phyloP scores from a whole-genome alignment of 2,113 vertebrate species.

The Aythya baeri region DNA sequence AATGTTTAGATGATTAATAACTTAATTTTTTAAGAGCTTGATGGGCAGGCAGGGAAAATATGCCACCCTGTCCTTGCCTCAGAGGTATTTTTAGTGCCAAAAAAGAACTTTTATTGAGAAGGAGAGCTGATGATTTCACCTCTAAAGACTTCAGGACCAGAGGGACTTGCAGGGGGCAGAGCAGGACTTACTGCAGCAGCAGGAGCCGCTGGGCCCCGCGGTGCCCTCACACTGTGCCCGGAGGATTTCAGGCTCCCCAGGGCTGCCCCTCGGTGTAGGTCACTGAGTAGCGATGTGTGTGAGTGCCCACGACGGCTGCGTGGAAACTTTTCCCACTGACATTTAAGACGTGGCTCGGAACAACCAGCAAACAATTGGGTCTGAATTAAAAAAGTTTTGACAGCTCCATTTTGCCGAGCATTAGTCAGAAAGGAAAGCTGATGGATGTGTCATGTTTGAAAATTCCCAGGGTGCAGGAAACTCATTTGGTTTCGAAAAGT shows the following conservation, averaged over 20 bases:
- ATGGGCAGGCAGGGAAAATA: conserved; percentile 8
- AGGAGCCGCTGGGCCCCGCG: conserved; percentile 24
- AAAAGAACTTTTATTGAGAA: not conserved
- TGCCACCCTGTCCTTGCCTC: not conserved
- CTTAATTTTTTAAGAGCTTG: conserved; percentile 63
- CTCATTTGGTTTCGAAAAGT: not conserved
- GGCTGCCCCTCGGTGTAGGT: not conserved
- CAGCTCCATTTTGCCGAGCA: not conserved
- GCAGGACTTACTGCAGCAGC: not conserved
- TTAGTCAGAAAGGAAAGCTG: conserved; percentile 17
- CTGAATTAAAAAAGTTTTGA: conserved; percentile 21
- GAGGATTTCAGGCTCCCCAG: not conserved
- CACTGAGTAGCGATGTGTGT: not conserved
- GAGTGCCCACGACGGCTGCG: not conserved
- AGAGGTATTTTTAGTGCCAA: not conserved
- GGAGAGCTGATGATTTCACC: conserved; percentile 24
- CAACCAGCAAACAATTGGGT: conserved; percentile 14
- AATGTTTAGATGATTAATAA: conserved; percentile 46
- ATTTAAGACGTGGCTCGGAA: conserved; percentile 12
- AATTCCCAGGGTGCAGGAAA: not conserved
- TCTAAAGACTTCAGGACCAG: not conserved
- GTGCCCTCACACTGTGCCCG: not conserved
- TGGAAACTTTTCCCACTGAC: conserved; percentile 13
- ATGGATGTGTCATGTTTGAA: not conserved
- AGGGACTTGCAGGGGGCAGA: not conserved